These are phyloP conservation scores for Mechanitis messenoides DNA, from an alignment of 2,888 invertebrate species.

Conservation along the genomic window DNA sequence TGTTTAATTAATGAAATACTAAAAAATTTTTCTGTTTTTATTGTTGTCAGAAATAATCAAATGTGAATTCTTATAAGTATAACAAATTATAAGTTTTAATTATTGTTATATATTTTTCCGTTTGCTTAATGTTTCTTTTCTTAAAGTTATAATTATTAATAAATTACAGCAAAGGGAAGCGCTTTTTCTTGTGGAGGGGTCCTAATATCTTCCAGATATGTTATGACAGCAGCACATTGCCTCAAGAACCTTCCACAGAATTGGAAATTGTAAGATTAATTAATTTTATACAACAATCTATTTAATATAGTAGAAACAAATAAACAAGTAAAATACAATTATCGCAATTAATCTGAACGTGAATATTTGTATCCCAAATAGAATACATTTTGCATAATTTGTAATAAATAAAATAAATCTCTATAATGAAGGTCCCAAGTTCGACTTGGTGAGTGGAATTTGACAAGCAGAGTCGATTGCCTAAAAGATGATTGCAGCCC, in stretches of 20 bases:
- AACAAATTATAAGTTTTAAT: not conserved
- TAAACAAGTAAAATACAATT: no score
- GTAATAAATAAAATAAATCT: no score
- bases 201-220: conserved; percentile 80
- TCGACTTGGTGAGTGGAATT: conserved; percentile 83
- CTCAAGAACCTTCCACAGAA: conserved; percentile 79
- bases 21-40: no score
- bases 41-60: no score
- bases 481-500: conserved; percentile 76
- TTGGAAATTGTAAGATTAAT: conserved; percentile 77
- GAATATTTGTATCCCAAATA: no score
- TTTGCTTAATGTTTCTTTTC: not conserved
- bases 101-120: not conserved
- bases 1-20: no score
- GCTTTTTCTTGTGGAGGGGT: conserved; percentile 86
- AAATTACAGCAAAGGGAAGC: conserved; percentile 64
- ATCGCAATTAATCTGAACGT: no score
- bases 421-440: conserved; percentile 59
- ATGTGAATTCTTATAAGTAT: no score
- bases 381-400: no score
- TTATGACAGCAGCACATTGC: conserved; percentile 87
- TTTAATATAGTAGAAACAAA: no score
- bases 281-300: no score
- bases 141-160: not conserved
- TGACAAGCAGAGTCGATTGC: conserved; percentile 78